Evolutionary conservation across 2,888 invertebrate species (phyloP), one percentile per base, ranked within the genome.

Genomic region (Phasia obesa): DNA sequence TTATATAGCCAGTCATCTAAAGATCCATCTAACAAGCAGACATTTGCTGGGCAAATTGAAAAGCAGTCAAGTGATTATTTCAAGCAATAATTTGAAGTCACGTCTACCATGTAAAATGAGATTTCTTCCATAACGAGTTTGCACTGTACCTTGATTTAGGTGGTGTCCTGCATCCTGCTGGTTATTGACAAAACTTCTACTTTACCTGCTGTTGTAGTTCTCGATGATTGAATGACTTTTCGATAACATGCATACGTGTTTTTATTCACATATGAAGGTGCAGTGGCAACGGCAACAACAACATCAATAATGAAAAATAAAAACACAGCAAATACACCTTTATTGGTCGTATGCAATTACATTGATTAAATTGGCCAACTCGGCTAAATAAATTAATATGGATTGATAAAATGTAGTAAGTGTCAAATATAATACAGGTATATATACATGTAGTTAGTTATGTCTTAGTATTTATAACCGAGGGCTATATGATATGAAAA

Each of bases 11-110:
- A n/a, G 47, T 13, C 27, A 70, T 44, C 42, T 47, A 11, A 23
- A 27, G 17, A 42, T 53, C 31, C 42, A 44, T 19, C 23, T 77
- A 53, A 49, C 19, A 59, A 57, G 64, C 23, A 27, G 53, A 38
- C 65, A 67, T 67, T 60, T 60, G 38, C 67, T 53, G 79, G 80
- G 82, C 80, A 85, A 85, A 82, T 81, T 85, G 80, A 76, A 78
- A 79, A 67, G 75, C 80, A 84, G 76, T 84, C 84, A 84, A 84
- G 67, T 67, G 80, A 55, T 67, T 60, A 71, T 81, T 75, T 74
- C 64, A 44, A 42, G 84, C 77, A 65, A 84, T 85, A 84, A 85
- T 85, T 85, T 84, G 67, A 84, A 85, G 84, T 84, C 85, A 85
- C 84, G 84, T 84, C 84, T 69, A 44, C 44, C 69, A 67, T 81